Conservation (phyloP, 2,797 vertebrate species). For the Chrysolophus pictus region DNA sequence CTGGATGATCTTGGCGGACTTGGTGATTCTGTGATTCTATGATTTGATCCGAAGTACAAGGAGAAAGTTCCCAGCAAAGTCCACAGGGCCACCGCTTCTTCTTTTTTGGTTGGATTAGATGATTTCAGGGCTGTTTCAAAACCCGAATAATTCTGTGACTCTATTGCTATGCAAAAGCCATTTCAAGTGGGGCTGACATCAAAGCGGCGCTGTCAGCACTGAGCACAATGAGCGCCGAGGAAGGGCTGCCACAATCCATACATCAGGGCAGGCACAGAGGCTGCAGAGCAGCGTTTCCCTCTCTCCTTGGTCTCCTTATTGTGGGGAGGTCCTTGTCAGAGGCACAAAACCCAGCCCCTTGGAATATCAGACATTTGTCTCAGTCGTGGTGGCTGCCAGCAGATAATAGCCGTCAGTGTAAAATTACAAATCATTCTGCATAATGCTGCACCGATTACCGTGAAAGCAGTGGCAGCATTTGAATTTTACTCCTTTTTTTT, state of each 20-base stretch:
- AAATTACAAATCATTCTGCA: conserved; percentile 69
- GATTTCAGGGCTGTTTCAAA: no score
- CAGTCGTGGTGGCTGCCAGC: conserved; percentile 68
- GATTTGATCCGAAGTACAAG: not conserved
- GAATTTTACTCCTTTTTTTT: conserved; percentile 30
- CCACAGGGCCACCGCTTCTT: not conserved
- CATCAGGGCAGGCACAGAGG: not conserved
- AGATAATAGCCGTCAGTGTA: conserved; percentile 64
- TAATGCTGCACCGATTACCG: conserved; percentile 61
- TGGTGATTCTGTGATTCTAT: no score
- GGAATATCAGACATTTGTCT: conserved; percentile 47
- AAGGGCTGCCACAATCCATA: not conserved
- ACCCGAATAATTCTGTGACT: no score
- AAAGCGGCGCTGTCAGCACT: not conserved
- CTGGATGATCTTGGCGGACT: no score
- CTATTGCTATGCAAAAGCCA: conserved; percentile 4
- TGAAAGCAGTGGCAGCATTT: conserved; percentile 39
- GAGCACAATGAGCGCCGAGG: not conserved
- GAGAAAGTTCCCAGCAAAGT: not conserved
- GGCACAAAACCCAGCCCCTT: not conserved
- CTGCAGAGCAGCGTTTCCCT: not conserved
- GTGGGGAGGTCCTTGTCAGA: not conserved
- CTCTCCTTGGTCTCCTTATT: not conserved
- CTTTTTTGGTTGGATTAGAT: no score
- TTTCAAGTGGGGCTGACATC: not conserved